phyloP scores from a whole-genome alignment of 2,888 invertebrate genomes.

The Cacoxenus indagator region DNA sequence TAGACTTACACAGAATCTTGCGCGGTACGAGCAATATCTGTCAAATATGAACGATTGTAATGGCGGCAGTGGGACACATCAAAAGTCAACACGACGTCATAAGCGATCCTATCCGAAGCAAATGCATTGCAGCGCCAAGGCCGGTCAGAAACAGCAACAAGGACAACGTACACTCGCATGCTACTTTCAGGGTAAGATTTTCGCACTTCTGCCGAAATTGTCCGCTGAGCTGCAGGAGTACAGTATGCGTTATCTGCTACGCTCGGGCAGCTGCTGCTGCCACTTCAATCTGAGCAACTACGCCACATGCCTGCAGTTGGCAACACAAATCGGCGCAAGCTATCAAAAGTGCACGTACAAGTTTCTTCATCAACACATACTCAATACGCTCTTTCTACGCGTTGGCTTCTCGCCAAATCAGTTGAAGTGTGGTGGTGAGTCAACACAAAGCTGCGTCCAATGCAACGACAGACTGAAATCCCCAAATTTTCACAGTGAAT shows the following conservation, averaged over 20 bases:
- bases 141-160: conserved; percentile 33
- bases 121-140: conserved; percentile 48
- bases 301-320: conserved; percentile 52
- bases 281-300: conserved; percentile 60
- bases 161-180: conserved; percentile 55
- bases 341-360: conserved; percentile 64
- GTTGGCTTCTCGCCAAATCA: not conserved
- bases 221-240: conserved; percentile 55
- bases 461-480: conserved; percentile 66
- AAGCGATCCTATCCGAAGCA: conserved; percentile 48
- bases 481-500: conserved; percentile 55
- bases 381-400: conserved; percentile 59
- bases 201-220: conserved; percentile 55
- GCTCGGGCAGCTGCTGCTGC: conserved; percentile 67
- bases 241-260: conserved; percentile 58
- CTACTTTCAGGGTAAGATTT: conserved; percentile 64
- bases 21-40: conserved; percentile 51
- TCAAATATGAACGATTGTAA: conserved; percentile 43
- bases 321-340: conserved; percentile 43
- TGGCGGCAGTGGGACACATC: conserved; percentile 35
- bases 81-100: conserved; percentile 37
- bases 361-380: conserved; percentile 61
- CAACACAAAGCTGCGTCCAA: conserved; percentile 44
- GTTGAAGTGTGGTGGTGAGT: conserved; percentile 25
- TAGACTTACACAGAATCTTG: conserved; percentile 62